A percentile compares a stretch with the other conserved stretches of the same genome.
Evolutionary conservation across 2,113 vertebrate genomes (phyloP).

Genomic region (Syngnathus scovelli): DNA sequence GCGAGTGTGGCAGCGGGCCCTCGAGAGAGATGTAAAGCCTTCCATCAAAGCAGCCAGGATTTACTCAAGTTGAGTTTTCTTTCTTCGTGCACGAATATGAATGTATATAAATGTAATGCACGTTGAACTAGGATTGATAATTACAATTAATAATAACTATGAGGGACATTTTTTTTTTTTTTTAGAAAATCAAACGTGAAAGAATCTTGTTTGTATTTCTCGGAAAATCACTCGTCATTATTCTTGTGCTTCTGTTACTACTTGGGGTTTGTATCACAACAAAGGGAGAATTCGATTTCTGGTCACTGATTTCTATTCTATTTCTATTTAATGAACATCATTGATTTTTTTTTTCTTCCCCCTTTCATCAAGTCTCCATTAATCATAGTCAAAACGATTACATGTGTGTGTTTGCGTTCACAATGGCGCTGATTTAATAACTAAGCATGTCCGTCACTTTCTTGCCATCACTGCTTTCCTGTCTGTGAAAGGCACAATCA

Average conservation of each 20-base stretch:
- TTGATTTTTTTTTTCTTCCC: slow-evolving; percentile 40
- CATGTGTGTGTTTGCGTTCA: slow-evolving; percentile 19
- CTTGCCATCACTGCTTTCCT: slow-evolving; percentile 21
- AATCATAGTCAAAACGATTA: slow-evolving; percentile 40
- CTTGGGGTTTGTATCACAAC: slow-evolving; percentile 37
- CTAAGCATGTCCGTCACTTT: slow-evolving; percentile 11
- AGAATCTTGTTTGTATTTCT: slow-evolving; percentile 23
- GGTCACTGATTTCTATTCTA: slow-evolving; percentile 48
- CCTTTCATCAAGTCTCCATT: slow-evolving; percentile 53
- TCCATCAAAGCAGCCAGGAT: slow-evolving; percentile 47
- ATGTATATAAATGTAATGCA: background rate
- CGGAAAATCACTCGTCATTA: slow-evolving; percentile 33
- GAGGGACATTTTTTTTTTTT: background rate
- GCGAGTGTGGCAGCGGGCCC: slow-evolving; percentile 30
- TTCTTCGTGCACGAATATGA: background rate
- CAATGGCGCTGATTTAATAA: slow-evolving; percentile 19
- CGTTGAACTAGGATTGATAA: background rate
- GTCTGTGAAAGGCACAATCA: slow-evolving; percentile 21
- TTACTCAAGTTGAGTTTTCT: background rate
- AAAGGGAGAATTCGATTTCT: slow-evolving; percentile 33
- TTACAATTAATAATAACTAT: background rate
- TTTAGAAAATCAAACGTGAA: too few species aligned
- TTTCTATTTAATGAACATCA: slow-evolving; percentile 54
- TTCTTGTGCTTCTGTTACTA: slow-evolving; percentile 19
- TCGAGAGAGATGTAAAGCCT: slow-evolving; percentile 40